Base-by-base conservation (phyloP, 2,113 vertebrate species). In the Catharus bicknelli region DNA sequence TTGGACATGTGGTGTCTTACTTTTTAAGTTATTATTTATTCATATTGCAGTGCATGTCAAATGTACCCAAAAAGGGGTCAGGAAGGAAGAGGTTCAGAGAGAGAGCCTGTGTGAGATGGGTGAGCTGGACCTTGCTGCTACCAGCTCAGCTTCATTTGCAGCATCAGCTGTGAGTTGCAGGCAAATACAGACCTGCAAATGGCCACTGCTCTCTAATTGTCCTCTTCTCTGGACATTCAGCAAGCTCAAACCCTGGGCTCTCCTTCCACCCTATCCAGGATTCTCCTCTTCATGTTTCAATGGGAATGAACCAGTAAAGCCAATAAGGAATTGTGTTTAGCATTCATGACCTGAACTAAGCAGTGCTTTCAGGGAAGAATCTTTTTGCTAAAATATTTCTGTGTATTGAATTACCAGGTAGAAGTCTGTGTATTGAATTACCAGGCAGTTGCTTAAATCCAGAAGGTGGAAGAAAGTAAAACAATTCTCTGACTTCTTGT, bases 61-160 rank as follows among this genome's bases (percentile, higher is more conserved):
- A 67, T 17, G 15, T 77, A 45, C 66, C 72, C 57, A 67, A 34
- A 89, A 82, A 19, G 11, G 34, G 8, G 9, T 53, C 29, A 63
- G 64, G 20, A 62, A 83, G 8, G 20, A 86, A 34, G 16, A 34
- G 30, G 12, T 61, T 79, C 66, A 53, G 53, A 32, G 32, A 64
- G 30, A 76, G 8, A 64, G 3, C 4, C n/a, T 23, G 0, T 1
- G 0, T 63, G 48, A 40, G 10, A 36, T 34, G 40, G 8, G 20
- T 55, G 58, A 90, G 47, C 63, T 68, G 83, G 59, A 27, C n/a
- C 54, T 42, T 69, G 38, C 38, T 80, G 55, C 22, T 50, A 13
- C 22, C 36, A 47, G 16, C 45, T 55, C 23, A n/a, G 40, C 57
- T 53, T 53, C 36, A 5, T 55, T 54, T 74, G 23, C 34, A 86